Evolutionary conservation across 2,797 vertebrate genomes (phyloP), one percentile per base, ranked within the genome.

Genomic region (Enteromius argenteus): DNA sequence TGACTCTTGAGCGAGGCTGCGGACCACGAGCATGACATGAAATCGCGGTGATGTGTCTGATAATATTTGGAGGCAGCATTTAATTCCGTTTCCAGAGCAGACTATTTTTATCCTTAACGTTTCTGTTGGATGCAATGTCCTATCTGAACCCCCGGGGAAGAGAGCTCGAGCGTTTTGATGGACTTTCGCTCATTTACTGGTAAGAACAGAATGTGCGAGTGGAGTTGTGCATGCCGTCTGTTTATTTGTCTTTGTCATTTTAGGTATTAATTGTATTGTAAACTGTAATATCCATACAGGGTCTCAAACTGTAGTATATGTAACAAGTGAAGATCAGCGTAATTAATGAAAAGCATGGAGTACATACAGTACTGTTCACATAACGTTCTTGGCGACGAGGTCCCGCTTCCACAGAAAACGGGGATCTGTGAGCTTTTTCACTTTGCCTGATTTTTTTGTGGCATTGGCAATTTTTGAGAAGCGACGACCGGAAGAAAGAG

Each of bases 161-260:
- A n/a, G 89, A 95, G 81, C 93, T 95, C 37, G 96, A 97, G 92
- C 95, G 90, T 37, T 97, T 97, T 37, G 95, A 96, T 83, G 96
- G 96, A 84, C 95, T 97, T 42, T 97, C 96, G 21, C 95, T 96
- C 88, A 96, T 97, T 19, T 97, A 97, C 94, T 97, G 97, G 96
- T 97, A 91, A 86, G 96, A 91, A 11, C 2, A 44, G 15, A 19
- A 17, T 49, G 1, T 21, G 44, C 0, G 44, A 56, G 32, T 67
- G 9, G 46, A 76, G 60, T 76, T 76, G 19, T 23, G 69, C 23
- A 23, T 27, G 76, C 15, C 27, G 37, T 64, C 7, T 30, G 5
- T 66, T 64, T 27, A 15, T 23, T 58, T 3, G 7, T 1, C 13
- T 39, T n/a, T 39, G 21, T 11, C 19, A 39, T 68, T 68, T 68